These are phyloP conservation scores for Sterrhoptilus dennistouni DNA, from an alignment of 2,113 vertebrate genomes.

Conservation along the genomic window DNA sequence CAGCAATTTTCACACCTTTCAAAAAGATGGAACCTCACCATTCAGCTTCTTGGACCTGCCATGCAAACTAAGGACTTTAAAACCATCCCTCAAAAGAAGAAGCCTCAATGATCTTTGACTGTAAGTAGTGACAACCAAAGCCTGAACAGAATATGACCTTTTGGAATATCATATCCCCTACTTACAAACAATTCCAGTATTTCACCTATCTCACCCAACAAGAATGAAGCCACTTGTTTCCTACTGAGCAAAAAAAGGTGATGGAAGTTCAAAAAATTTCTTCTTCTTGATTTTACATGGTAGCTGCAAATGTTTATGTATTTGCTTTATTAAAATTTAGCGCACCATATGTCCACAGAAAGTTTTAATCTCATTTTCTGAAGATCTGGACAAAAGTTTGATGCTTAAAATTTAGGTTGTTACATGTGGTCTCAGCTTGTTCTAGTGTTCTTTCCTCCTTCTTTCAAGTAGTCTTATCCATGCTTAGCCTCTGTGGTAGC, in stretches of 20 bases:
- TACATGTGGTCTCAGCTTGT: slow-evolving; percentile 45
- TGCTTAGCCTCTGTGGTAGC: slow-evolving; percentile 68
- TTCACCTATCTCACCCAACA: background rate
- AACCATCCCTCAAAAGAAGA: background rate
- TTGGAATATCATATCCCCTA: background rate
- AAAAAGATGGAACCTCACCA: background rate
- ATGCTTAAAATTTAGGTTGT: slow-evolving; percentile 40
- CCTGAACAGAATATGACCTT: background rate
- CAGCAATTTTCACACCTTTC: background rate
- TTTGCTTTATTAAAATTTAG: background rate
- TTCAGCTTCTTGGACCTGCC: background rate
- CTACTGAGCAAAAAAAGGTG: background rate
- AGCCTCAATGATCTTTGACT: background rate
- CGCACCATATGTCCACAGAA: background rate
- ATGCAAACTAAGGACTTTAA: background rate
- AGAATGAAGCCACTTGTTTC: background rate
- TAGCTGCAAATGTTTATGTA: background rate
- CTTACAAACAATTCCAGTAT: background rate
- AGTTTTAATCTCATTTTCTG: slow-evolving; percentile 1
- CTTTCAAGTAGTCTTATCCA: slow-evolving; percentile 45
- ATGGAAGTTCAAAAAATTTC: background rate
- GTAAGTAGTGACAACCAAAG: background rate
- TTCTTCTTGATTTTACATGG: background rate
- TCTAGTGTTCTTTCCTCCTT: background rate
- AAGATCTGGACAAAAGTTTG: background rate